Conservation (phyloP, 2,797 vertebrate species). For the Tokudaia tokunoshimensis region DNA sequence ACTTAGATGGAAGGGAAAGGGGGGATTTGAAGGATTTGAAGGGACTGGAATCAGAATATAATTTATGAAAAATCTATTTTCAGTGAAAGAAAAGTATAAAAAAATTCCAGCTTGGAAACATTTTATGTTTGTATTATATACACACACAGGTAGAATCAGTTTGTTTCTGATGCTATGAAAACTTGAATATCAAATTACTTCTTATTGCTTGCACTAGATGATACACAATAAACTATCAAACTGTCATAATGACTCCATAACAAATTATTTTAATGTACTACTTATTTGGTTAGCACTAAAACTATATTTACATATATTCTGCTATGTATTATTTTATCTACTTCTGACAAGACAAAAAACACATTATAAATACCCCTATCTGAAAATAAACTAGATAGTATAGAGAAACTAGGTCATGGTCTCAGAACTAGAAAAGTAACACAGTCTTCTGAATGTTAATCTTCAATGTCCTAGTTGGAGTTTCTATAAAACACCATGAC, state of each 20-base stretch:
- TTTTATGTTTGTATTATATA: background rate
- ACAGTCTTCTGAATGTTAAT: background rate
- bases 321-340: background rate
- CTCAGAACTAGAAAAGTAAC: background rate
- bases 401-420: background rate
- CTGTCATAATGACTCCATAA: background rate
- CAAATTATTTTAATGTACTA: background rate
- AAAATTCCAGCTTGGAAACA: constrained; percentile 1
- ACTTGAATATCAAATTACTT: constrained; percentile 17
- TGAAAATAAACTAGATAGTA: background rate
- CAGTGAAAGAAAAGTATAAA: background rate
- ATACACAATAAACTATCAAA: background rate
- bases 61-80: background rate
- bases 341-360: background rate
- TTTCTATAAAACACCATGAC: background rate
- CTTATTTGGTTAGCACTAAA: constrained; percentile 3
- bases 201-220: background rate
- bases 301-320: background rate
- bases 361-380: background rate
- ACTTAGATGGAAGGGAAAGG: background rate
- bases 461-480: background rate
- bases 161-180: constrained; percentile 35
- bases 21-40: background rate
- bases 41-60: background rate
- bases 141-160: background rate